Conservation (phyloP, 2,888 invertebrate genomes). For the Smittia sp. region DNA sequence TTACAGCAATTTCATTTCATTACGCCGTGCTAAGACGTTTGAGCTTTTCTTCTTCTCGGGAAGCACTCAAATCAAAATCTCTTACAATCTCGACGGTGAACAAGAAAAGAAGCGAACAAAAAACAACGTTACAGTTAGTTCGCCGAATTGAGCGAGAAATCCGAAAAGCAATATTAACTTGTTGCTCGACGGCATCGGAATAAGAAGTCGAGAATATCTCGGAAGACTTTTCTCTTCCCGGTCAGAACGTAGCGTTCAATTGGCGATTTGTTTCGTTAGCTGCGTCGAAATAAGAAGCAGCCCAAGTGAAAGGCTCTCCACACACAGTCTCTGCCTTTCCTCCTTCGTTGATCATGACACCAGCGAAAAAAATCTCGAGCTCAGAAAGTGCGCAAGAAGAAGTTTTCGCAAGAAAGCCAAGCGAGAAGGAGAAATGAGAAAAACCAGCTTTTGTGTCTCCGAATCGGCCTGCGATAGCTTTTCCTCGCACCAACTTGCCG, state of each 20-base stretch:
- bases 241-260: not conserved
- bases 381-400: not conserved
- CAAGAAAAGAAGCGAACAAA: no score
- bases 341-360: not conserved
- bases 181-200: no score
- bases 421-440: conserved; percentile 10
- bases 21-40: not conserved
- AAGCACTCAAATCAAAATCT: no score
- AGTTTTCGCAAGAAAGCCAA: not conserved
- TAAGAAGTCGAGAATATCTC: no score
- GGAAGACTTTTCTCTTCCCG: no score
- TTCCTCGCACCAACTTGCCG: conserved; percentile 18
- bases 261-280: not conserved
- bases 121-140: no score
- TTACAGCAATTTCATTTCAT: not conserved
- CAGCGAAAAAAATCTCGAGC: conserved; percentile 19
- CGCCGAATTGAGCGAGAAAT: no score
- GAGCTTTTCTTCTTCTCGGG: no score
- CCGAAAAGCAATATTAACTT: no score
- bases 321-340: conserved; percentile 18
- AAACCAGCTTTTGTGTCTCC: conserved; percentile 37
- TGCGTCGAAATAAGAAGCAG: not conserved
- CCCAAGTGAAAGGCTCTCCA: conserved; percentile 32
- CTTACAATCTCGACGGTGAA: no score
- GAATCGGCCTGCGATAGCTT: conserved; percentile 4